Base-by-base conservation (phyloP, 2,888 invertebrate species). In the Exocentrus adspersus region DNA sequence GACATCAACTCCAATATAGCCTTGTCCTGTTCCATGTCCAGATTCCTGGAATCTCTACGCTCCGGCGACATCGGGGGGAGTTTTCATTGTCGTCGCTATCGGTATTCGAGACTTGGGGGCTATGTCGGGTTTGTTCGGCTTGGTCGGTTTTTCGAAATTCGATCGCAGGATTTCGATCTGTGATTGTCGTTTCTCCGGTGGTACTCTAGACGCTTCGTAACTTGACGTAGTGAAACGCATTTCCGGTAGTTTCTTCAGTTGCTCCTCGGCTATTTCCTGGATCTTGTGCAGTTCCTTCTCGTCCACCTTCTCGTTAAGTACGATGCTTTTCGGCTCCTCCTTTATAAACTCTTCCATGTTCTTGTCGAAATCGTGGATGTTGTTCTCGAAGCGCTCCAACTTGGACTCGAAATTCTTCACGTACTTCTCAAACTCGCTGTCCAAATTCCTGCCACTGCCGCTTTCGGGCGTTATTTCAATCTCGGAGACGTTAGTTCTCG, bases 161-260 rank as follows among this genome's bases (percentile, higher is more conserved):
- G 84, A 84, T n/a, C 83, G 78, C 24, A 84, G 71, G 43, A 82
- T 75, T 72, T 84, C 84, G 81, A 79, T 87, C 73, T 88, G 87
- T 9, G 88, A 87, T 16, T 87, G 77, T 69, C 88, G 83, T 71
- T 88, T 84, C 74, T 87, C 87, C 43, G 87, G 87, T 0, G 87
- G 87, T 0, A 86, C 85, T 68, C 85, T 86, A 68, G 85, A 84
- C 70, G 85, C 84, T 83, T 88, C 88, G 75, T 88, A 88, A 9
- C 88, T 88, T 0, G 88, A 86, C 21, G 88, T 88, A 16, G 87
- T 85, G 79, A 89, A 89, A 76, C 87, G 85, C 69, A 89, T 88
- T 72, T 86, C 86, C 64, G 86, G 82, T 20, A 83, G 65, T 66
- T 81, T 83, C 69, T 82, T 82, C 50, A 82, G 71, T 62, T 82